These are phyloP conservation scores for Chauna torquata DNA, from an alignment of 2,113 vertebrate species.

Conservation along the genomic window DNA sequence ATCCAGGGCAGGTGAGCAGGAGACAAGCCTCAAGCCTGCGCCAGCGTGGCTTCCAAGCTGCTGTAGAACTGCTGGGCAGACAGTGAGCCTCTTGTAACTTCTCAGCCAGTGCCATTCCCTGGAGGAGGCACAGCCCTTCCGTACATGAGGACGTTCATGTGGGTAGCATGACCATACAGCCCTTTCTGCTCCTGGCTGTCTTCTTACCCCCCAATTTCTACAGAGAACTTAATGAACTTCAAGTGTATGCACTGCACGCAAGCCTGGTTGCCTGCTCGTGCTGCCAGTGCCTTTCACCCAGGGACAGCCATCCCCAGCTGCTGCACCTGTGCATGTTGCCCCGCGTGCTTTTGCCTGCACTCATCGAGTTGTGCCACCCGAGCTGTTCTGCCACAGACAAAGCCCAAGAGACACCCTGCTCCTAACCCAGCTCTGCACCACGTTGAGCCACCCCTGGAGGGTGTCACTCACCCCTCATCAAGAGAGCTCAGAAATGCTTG, in stretches of 20 bases:
- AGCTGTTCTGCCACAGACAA: not conserved
- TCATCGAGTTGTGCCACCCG: not conserved
- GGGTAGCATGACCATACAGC: accelerated
- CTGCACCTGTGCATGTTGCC: too few relatives aligned
- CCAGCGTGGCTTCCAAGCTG: accelerated
- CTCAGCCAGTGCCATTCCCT: not conserved
- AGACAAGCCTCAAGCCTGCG: not conserved
- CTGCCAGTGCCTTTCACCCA: not conserved
- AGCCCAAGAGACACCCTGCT: not conserved
- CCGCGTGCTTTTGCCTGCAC: not conserved
- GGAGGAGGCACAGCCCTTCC: not conserved
- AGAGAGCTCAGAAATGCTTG: not conserved
- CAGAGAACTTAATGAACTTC: not conserved
- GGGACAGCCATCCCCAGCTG: accelerated
- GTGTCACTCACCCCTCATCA: too few relatives aligned
- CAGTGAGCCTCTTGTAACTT: not conserved
- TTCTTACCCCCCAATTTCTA: not conserved
- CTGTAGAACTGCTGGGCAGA: not conserved
- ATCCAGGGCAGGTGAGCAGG: accelerated
- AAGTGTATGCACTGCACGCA: accelerated
- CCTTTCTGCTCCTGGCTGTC: not conserved
- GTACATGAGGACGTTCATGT: accelerated
- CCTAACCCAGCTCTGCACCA: not conserved
- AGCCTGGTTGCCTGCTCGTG: accelerated
- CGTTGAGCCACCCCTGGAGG: not conserved